Evolutionary conservation across 2,797 vertebrate species (phyloP), one percentile per base, ranked within the genome.

Genomic region (Sebastes diaconus): DNA sequence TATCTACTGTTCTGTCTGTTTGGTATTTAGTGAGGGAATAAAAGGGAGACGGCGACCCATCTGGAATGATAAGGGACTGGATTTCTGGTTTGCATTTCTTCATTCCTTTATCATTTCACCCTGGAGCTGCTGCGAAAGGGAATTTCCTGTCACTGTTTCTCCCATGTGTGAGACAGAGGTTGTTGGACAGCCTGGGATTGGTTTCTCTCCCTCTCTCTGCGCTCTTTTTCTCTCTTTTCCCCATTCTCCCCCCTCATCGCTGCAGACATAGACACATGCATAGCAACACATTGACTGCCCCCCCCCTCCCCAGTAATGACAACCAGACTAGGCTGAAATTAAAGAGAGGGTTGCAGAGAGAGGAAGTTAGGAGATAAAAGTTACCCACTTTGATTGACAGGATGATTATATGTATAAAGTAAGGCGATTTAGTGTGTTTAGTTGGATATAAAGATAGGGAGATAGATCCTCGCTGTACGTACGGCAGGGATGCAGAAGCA

Each of bases 81-180:
- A 90, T 95, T 93, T 96, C 94, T 95, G 95, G 91, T 95, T 96
- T 93, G 93, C 83, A 95, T 96, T 93, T 94, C 90, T 94, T 92
- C 89, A 92, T 93, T 95, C 93, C 93, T 95, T 92, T 94, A 95
- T 95, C 93, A 88, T 95, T 96, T 96, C 93, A 93, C 93, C 95
- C 95, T 93, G 92, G 89, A 95, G 94, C 94, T 89, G 92, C 92
- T 92, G 92, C 87, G 78, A 94, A 91, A 86, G 94, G 88, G 95
- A 95, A 96, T 96, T 95, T 96, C 95, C 95, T 96, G 95, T 95
- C 95, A 93, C 91, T 94, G 91, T 95, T 95, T 88, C 88, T 92
- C 82, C 93, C 95, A 96, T 96, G 94, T 96, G 96, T 94, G 93
- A 95, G 94, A 94, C 95, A 96, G 95, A 93, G 91, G 86, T 91